A percentile compares a stretch with the other conserved stretches of the same genome.
Conservation (phyloP, 1,140 invertebrate species). For the Nilaparvata lugens region DNA sequence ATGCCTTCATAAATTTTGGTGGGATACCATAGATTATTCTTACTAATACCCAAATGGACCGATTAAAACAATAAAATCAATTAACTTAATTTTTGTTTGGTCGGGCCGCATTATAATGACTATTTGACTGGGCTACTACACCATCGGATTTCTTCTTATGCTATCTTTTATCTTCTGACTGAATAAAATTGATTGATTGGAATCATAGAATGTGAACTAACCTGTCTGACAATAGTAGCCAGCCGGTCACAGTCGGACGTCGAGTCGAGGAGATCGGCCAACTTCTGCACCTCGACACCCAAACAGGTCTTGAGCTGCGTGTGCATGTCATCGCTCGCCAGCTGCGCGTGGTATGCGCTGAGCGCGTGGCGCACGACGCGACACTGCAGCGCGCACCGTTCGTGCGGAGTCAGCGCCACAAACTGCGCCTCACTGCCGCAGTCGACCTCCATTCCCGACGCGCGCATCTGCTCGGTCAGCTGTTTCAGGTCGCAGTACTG, state of each 20-base stretch:
- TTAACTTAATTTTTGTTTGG: no score
- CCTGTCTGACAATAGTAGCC: conserved; percentile 23
- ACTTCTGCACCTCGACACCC: conserved; percentile 20
- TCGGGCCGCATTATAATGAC: no score
- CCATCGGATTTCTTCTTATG: no score
- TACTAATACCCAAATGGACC: no score
- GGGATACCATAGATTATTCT: no score
- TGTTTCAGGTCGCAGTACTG: conserved; percentile 3
- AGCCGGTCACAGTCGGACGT: conserved; percentile 20
- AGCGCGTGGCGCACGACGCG: conserved; percentile 24
- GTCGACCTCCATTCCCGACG: conserved; percentile 14
- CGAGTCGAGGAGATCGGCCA: conserved; percentile 24
- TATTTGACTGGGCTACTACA: no score
- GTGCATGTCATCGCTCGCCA: conserved; percentile 24
- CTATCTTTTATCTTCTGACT: no score
- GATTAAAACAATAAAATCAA: no score
- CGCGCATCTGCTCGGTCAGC: conserved; percentile 4
- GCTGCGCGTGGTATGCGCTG: conserved; percentile 23
- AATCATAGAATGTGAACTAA: no score
- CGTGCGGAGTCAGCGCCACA: conserved; percentile 15
- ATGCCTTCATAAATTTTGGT: no score
- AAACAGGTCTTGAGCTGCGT: conserved; percentile 25
- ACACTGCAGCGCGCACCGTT: conserved; percentile 20
- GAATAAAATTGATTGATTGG: no score
- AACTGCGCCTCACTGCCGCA: conserved; percentile 23